Conservation (phyloP, 2,113 vertebrate species). For the Bettongia penicillata region DNA sequence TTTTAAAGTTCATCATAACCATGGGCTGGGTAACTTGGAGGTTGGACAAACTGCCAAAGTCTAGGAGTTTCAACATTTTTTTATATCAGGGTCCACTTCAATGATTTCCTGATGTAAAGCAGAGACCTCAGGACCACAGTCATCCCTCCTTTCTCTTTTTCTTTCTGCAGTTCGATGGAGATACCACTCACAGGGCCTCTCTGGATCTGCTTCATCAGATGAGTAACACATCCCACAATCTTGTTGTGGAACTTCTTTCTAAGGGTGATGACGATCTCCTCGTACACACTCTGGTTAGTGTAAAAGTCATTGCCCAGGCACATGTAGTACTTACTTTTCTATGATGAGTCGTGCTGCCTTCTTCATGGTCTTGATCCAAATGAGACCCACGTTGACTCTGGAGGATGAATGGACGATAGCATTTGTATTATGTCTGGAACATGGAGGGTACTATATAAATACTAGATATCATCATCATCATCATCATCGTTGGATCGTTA, state of each 20-base stretch:
- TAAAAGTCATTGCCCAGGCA: not conserved
- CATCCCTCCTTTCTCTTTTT: not conserved
- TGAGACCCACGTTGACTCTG: no score
- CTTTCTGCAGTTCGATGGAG: not conserved
- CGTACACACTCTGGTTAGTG: not conserved
- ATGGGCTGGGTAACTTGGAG: not conserved
- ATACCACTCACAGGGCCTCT: not conserved
- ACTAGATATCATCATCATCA: not conserved
- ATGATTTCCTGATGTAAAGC: constrained; percentile 97
- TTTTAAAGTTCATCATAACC: not conserved
- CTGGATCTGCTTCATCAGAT: not conserved
- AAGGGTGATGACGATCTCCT: not conserved
- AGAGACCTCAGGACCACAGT: constrained; percentile 84
- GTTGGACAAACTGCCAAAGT: not conserved
- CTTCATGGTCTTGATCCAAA: no score
- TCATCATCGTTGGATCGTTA: not conserved
- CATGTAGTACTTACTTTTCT: not conserved
- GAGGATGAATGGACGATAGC: not conserved
- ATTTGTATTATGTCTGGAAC: not conserved
- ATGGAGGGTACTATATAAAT: not conserved
- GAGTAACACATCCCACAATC: not conserved
- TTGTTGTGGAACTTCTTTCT: not conserved
- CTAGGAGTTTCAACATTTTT: constrained; percentile 97
- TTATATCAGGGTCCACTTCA: constrained; percentile 96
- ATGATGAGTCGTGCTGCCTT: not conserved